phyloP scores from a whole-genome alignment of 1,140 invertebrate species.

The Homalodisca vitripennis region DNA sequence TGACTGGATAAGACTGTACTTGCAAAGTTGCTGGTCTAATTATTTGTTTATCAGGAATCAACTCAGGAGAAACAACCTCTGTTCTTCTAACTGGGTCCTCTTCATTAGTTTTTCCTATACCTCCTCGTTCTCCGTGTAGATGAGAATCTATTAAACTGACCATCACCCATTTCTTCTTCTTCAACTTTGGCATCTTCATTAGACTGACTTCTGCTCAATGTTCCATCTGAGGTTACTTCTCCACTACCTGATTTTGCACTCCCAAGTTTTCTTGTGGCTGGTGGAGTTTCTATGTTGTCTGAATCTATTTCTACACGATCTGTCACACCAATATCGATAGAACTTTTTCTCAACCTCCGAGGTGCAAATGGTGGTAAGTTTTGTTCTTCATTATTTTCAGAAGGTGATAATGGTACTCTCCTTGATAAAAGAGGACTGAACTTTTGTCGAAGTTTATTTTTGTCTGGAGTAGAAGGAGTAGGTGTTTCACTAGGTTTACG shows the following conservation, averaged over 20 bases:
- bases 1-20: constrained; percentile 49
- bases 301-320: constrained; percentile 85
- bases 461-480: constrained; percentile 18
- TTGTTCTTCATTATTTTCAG: constrained; percentile 41
- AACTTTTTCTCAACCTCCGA: constrained; percentile 41
- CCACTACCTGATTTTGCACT: constrained; percentile 45
- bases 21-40: constrained; percentile 51
- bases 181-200: constrained; percentile 24
- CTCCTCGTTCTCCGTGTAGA: constrained; percentile 75
- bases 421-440: constrained; percentile 37
- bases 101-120: constrained; percentile 67
- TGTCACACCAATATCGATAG: constrained; percentile 50
- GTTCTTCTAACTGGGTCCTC: constrained; percentile 52
- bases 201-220: constrained; percentile 17
- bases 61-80: constrained; percentile 49
- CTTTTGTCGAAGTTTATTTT: constrained; percentile 37
- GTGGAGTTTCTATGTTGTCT: constrained; percentile 88
- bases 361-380: constrained; percentile 46
- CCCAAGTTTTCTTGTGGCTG: constrained; percentile 69
- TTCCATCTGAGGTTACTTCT: constrained; percentile 26
- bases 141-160: constrained; percentile 83
- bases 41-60: constrained; percentile 54
- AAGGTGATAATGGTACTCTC: constrained; percentile 32
- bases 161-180: constrained; percentile 49
- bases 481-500: constrained; percentile 50